phyloP scores from a whole-genome alignment of 2,113 vertebrate species.

The Callaeas wilsoni region DNA sequence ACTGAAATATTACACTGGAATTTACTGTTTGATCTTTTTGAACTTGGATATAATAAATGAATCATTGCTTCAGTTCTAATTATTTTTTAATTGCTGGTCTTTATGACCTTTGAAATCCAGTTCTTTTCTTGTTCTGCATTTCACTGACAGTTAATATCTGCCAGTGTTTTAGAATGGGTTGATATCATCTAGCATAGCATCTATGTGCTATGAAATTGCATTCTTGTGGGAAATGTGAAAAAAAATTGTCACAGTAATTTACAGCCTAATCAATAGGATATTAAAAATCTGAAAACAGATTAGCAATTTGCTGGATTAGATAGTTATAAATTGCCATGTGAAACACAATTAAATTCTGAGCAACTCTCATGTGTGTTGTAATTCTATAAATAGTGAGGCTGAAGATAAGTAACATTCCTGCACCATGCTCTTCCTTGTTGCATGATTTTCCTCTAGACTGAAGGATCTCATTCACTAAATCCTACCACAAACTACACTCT shows the following conservation, averaged over 20 bases:
- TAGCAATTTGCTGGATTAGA: not conserved
- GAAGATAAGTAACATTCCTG: not conserved
- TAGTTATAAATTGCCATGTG: not conserved
- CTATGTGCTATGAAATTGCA: not conserved
- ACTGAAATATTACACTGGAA: conserved; percentile 8
- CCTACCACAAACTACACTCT: not conserved
- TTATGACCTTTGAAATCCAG: not conserved
- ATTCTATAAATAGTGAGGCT: not conserved
- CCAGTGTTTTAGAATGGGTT: not conserved
- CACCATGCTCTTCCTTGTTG: not conserved
- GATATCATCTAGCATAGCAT: not conserved
- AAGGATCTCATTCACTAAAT: not conserved
- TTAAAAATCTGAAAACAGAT: not conserved
- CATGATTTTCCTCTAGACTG: not conserved
- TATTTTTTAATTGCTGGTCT: conserved; percentile 17
- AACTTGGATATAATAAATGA: conserved; percentile 7
- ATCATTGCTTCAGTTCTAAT: not conserved
- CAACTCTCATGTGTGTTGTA: not conserved
- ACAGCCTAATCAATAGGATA: not conserved
- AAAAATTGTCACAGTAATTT: not conserved
- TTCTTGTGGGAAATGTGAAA: not conserved
- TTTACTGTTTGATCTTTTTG: conserved; percentile 35
- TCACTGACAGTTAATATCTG: not conserved
- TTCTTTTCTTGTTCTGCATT: not conserved
- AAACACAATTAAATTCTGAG: not conserved